Conservation (phyloP, 2,888 invertebrate species). For the Thalpophila matura region DNA sequence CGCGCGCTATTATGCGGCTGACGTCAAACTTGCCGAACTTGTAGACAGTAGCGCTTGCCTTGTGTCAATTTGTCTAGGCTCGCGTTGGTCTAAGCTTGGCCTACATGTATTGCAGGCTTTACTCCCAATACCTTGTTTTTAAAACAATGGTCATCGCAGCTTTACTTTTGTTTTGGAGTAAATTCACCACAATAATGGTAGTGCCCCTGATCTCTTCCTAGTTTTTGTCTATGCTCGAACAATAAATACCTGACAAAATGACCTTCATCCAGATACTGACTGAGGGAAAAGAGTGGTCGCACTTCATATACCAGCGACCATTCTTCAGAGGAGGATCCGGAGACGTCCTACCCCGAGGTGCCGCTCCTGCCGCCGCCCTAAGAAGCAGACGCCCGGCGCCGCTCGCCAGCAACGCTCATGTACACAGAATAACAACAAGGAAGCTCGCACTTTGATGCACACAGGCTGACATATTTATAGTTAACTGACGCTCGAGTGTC, state of each 20-base stretch:
- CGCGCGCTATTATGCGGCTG: no score
- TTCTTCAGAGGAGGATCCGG: slow-evolving; percentile 85
- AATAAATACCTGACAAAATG: neutral
- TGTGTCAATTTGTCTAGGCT: no score
- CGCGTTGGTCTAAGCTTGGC: no score
- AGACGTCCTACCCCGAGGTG: slow-evolving; percentile 79
- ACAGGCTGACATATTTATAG: no score
- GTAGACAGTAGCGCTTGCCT: no score
- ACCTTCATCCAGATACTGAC: slow-evolving; percentile 83
- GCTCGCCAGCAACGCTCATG: neutral
- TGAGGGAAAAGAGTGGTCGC: slow-evolving; percentile 86
- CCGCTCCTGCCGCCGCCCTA: slow-evolving; percentile 74
- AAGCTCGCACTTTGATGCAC: neutral
- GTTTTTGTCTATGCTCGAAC: no score
- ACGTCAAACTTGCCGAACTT: no score
- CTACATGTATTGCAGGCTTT: no score
- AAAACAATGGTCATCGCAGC: no score
- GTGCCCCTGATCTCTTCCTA: no score
- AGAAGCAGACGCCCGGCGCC: slow-evolving; percentile 3
- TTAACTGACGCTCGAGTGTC: slow-evolving; percentile 26
- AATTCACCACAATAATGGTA: neutral
- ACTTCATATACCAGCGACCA: slow-evolving; percentile 80
- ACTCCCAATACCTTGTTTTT: no score
- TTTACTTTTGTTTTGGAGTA: neutral
- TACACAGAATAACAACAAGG: neutral